Evolutionary conservation across 1,140 invertebrate genomes (phyloP).

Genomic region (Yoshiicerus persimilis): DNA sequence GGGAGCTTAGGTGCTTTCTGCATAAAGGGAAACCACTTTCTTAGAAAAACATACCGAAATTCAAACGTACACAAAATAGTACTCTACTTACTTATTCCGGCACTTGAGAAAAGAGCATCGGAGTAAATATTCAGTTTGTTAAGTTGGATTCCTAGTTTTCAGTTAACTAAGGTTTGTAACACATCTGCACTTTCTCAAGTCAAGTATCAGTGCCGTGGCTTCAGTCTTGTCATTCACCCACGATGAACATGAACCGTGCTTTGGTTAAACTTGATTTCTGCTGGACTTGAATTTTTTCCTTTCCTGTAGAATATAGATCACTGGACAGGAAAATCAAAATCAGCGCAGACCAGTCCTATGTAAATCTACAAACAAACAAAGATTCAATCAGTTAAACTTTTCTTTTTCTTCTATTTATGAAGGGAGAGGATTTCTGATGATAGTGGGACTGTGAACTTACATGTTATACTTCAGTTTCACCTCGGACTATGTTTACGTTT

Average conservation of each 20-base stretch:
- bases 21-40: neutral
- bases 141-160: neutral
- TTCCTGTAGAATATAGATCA: neutral
- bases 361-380: neutral
- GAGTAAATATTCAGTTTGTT: neutral
- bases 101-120: neutral
- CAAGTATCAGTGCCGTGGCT: neutral
- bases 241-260: neutral
- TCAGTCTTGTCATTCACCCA: neutral
- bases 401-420: neutral
- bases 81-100: neutral
- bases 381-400: neutral
- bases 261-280: neutral
- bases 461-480: too few relatives aligned
- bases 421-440: too few relatives aligned
- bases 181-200: constrained; percentile 6
- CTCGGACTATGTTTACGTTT: too few relatives aligned
- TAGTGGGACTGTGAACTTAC: too few relatives aligned
- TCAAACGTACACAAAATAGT: neutral
- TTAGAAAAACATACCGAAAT: neutral
- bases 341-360: neutral
- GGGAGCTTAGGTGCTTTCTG: neutral
- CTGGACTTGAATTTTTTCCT: neutral
- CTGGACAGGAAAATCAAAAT: neutral
- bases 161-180: neutral